Evolutionary conservation across 2,888 invertebrate species (phyloP), one percentile per base, ranked within the genome.

Genomic region (Bombylius discolor): DNA sequence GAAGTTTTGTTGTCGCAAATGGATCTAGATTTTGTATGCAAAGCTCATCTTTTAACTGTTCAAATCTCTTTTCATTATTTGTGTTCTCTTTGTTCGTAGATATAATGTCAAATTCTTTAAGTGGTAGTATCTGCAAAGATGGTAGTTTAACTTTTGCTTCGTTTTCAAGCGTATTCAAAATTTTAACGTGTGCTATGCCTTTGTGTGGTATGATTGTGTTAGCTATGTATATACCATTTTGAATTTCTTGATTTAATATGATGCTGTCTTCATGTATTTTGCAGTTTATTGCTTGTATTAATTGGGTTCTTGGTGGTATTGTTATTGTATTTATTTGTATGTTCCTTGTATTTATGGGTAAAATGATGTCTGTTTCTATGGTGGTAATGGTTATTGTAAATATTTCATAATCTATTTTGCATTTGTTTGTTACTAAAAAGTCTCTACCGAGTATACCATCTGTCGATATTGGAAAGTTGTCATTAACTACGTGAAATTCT

Each of bases 351-450:
- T 36, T 11, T 42, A 51, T 47, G 32, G 48, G 34, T 8, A 36
- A 5, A 8, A 36, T 36, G 34, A 36, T 7, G 1, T 36, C 34
- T 36, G 34, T 36, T 5, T 36, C 34, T 7, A 34, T 7, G 5
- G 11, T 31, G n/a, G 14, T 3, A 7, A 54, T 47, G 12, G 53
- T 45, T n/a, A 55, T 33, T 13, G 52, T 52, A 23, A 48, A 49
- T 23, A 36, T 46, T 52, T 52, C 57, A 31, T 44, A 55, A 39
- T 49, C 49, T 48, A 55, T 57, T 31, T 55, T 55, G 32, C 57
- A 51, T 1, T 42, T 46, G 13, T 45, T 14, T 11, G 13, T 12
- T 0, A 36, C 34, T n/a, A 50, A 46, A 32, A 56, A 49, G 33
- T 53, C 53, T 32, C 50, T 47, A n/a, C 53, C 52, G 5, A 53